Evolutionary conservation across 2,797 vertebrate genomes (phyloP).

Genomic region (Cirrhinus molitorella): DNA sequence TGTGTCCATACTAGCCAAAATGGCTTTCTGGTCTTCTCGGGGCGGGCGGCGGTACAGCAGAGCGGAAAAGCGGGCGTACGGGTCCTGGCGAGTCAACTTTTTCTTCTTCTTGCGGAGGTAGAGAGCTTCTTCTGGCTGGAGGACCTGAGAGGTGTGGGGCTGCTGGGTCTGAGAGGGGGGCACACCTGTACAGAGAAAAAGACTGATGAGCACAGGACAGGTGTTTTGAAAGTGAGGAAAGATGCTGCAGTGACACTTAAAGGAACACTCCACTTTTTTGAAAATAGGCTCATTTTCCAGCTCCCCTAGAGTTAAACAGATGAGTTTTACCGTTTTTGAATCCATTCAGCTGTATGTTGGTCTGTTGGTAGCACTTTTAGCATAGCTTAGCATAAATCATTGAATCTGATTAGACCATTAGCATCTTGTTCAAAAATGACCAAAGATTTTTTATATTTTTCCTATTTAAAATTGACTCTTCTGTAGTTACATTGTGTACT

Average conservation of each 20-base stretch:
- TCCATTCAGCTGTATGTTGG: too few species aligned
- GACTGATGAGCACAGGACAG: slow-evolving; percentile 13
- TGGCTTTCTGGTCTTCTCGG: slow-evolving; percentile 94
- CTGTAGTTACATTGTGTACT: too few species aligned
- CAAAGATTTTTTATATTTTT: too few species aligned
- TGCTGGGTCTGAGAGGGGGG: slow-evolving; percentile 99
- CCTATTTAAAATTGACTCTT: too few species aligned
- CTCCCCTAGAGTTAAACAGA: too few species aligned
- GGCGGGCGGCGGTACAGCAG: slow-evolving; percentile 93
- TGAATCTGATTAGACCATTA: too few species aligned
- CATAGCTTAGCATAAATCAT: too few species aligned
- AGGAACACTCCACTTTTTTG: too few species aligned
- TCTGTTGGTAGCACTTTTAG: too few species aligned
- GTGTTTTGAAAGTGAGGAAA: background rate
- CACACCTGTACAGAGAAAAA: slow-evolving; percentile 80
- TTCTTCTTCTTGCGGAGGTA: slow-evolving; percentile 99
- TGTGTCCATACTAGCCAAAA: slow-evolving; percentile 95
- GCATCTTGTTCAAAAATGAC: too few species aligned
- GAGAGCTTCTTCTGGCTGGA: slow-evolving; percentile 97
- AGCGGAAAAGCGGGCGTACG: slow-evolving; percentile 93
- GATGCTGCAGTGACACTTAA: background rate
- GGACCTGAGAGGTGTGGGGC: slow-evolving; percentile 97
- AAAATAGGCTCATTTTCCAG: too few species aligned
- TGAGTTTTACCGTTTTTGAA: too few species aligned
- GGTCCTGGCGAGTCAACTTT: slow-evolving; percentile 91